Evolutionary conservation across 2,888 invertebrate genomes (phyloP).

Genomic region (Leucophora obtusa): DNA sequence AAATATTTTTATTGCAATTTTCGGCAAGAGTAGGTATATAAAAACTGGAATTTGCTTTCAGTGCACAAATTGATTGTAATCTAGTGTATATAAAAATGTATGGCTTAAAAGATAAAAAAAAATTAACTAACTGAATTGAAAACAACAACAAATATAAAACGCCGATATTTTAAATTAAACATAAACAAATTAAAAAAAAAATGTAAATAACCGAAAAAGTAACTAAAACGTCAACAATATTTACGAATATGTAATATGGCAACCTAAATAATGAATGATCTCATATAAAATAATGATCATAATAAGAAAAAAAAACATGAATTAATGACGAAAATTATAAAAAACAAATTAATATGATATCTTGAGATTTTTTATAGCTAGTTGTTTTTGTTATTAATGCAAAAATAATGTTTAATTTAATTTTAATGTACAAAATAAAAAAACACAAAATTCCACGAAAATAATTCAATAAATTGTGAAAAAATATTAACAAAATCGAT

Average conservation of each 20-base stretch:
- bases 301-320: background rate
- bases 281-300: slow-evolving; percentile 1
- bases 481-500: too few species aligned
- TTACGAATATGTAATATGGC: background rate
- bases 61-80: too few species aligned
- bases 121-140: too few species aligned
- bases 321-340: slow-evolving; percentile 1
- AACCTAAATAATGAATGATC: background rate
- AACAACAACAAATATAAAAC: background rate
- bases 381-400: background rate
- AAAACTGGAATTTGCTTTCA: too few species aligned
- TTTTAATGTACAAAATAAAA: too few species aligned
- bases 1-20: too few species aligned
- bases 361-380: background rate
- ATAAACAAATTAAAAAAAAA: background rate
- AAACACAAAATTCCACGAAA: too few species aligned
- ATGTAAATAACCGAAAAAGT: background rate
- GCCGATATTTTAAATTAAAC: background rate
- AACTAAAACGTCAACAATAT: slow-evolving; percentile 1
- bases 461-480: too few species aligned
- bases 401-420: background rate
- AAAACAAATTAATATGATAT: background rate
- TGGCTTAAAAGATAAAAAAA: too few species aligned
- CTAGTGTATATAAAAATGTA: too few species aligned
- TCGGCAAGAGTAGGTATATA: too few species aligned